Conservation (phyloP, 2,797 vertebrate genomes). For the Falco columbarius region DNA sequence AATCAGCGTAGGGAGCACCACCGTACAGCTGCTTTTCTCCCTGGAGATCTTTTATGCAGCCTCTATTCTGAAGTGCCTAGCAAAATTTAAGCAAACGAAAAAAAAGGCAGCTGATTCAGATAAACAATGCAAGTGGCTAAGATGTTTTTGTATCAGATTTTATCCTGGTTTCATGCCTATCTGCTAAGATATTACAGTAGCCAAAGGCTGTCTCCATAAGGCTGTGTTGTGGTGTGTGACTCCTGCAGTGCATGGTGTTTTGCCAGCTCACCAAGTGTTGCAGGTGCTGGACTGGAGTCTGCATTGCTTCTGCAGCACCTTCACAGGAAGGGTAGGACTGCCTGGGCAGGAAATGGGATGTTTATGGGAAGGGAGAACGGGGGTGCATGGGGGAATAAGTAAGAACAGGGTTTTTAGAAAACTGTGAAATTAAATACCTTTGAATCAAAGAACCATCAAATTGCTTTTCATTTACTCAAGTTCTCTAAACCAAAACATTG, state of each 20-base stretch:
- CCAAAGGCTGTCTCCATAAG: not conserved
- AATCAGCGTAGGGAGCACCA: not conserved
- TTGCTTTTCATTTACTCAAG: not conserved
- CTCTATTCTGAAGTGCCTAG: not conserved
- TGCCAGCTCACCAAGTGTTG: fast-evolving
- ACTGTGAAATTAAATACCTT: not conserved
- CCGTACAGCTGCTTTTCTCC: not conserved
- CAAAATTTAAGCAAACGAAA: not conserved
- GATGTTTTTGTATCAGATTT: not conserved
- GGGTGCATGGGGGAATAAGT: fast-evolving
- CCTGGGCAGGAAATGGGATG: not conserved
- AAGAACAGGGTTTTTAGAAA: not conserved
- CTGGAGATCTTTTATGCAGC: not conserved
- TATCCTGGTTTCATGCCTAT: not conserved
- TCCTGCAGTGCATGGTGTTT: not conserved
- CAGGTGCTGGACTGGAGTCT: not conserved
- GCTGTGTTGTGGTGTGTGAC: not conserved
- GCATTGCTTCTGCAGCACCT: not conserved
- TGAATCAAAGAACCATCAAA: not conserved
- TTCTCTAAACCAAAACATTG: not conserved
- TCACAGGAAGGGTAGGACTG: not conserved
- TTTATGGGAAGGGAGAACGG: not conserved
- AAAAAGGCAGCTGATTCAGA: not conserved
- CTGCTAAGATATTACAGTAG: not conserved
- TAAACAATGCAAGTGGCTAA: not conserved